A percentile compares a stretch with the other conserved stretches of the same genome.
phyloP scores from a whole-genome alignment of 2,888 invertebrate species.

The Scelioninae gen. 2 region DNA sequence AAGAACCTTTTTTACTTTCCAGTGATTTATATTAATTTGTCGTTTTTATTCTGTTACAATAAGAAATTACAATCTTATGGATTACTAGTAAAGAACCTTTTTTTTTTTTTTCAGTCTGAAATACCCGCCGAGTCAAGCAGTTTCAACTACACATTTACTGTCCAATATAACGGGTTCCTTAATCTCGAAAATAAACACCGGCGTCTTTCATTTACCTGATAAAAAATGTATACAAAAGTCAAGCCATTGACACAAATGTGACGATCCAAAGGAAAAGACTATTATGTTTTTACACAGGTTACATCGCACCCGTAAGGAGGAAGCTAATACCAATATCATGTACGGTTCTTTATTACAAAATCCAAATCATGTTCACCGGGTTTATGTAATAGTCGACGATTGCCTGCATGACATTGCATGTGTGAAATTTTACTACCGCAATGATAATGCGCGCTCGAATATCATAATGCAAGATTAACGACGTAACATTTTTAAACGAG shows the following conservation, averaged over 20 bases:
- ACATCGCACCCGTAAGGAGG: constrained; percentile 1
- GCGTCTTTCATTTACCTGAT: constrained; percentile 5
- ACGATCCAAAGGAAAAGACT: constrained; percentile 14
- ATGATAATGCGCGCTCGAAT: constrained; percentile 10
- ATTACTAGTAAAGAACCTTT: neutral
- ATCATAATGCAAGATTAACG: constrained; percentile 29
- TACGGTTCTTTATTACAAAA: constrained; percentile 35
- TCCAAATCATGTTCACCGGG: constrained; percentile 12
- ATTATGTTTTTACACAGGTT: no score
- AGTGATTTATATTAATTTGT: no score
- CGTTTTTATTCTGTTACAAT: no score
- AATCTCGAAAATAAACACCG: constrained; percentile 24
- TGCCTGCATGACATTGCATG: constrained; percentile 19
- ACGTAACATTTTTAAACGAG: neutral
- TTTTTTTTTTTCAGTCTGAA: neutral
- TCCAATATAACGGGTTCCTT: constrained; percentile 15
- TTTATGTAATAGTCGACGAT: constrained; percentile 15
- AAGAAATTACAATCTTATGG: no score
- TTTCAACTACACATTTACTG: constrained; percentile 12
- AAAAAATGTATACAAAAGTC: neutral
- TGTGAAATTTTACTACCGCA: constrained; percentile 25
- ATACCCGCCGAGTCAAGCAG: no score
- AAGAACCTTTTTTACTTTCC: no score
- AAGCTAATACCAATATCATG: constrained; percentile 27
- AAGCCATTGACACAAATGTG: neutral